These are phyloP conservation scores for Propithecus deckenii DNA, from an alignment of 2,797 vertebrate species.

Conservation along the genomic window DNA sequence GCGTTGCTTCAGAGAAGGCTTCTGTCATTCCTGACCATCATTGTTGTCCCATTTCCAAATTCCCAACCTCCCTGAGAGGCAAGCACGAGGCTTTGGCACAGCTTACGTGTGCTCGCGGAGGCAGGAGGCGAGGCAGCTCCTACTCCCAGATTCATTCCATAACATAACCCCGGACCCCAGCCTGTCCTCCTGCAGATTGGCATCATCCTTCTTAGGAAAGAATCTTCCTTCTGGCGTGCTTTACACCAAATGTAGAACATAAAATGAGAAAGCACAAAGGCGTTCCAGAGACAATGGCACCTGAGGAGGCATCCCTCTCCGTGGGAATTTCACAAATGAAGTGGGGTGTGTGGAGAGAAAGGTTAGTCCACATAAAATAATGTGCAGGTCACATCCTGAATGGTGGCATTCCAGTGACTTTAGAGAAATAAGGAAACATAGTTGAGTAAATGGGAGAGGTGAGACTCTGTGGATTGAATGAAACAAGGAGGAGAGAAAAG, in stretches of 20 bases:
- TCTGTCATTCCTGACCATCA: too few relatives aligned
- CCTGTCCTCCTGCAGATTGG: too few relatives aligned
- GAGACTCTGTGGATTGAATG: background rate
- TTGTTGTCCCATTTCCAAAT: background rate
- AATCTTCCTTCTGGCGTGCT: background rate
- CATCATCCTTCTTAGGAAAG: background rate
- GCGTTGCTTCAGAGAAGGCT: background rate
- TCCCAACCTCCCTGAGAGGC: too few relatives aligned
- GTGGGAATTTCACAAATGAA: background rate
- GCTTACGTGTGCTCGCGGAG: fast-evolving
- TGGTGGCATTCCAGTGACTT: background rate
- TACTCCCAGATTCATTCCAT: background rate
- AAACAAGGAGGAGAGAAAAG: background rate
- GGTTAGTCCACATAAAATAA: background rate
- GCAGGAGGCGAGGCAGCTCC: too few relatives aligned
- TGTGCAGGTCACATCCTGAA: background rate
- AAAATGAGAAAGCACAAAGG: background rate
- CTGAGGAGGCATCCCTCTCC: fast-evolving
- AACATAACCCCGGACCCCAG: too few relatives aligned
- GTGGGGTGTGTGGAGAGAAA: background rate
- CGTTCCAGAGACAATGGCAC: background rate
- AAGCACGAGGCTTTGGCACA: background rate
- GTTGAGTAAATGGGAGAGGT: background rate
- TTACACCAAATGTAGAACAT: background rate
- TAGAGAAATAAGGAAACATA: background rate